Conservation (phyloP, 2,888 invertebrate species). For the Drosophila leonis region DNA sequence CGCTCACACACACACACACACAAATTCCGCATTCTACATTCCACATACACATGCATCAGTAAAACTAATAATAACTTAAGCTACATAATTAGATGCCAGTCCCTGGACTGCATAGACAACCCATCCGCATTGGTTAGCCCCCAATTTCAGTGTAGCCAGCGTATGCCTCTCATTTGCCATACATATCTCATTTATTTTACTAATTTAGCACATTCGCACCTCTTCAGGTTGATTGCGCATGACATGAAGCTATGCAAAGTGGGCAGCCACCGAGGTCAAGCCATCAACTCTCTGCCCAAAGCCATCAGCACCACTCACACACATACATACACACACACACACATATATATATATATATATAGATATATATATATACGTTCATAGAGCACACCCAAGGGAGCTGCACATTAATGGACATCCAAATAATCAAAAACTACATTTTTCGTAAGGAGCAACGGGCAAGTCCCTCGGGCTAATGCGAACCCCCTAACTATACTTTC, state of each 20-base stretch:
- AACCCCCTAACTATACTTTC: neutral
- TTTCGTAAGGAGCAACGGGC: constrained; percentile 49
- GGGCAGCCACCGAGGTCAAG: constrained; percentile 48
- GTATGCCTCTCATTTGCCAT: constrained; percentile 40
- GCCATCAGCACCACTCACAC: constrained; percentile 28
- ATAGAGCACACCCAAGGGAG: constrained; percentile 60
- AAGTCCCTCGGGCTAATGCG: constrained; percentile 48
- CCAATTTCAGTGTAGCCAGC: neutral
- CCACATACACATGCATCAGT: constrained; percentile 32
- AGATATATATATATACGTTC: constrained; percentile 9
- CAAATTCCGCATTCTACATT: constrained; percentile 4
- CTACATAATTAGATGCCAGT: constrained; percentile 69
- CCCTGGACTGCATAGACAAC: constrained; percentile 42
- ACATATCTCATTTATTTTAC: constrained; percentile 77
- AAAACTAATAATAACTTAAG: constrained; percentile 77
- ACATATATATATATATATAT: constrained; percentile 3
- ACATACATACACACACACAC: constrained; percentile 3
- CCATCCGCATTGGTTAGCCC: constrained; percentile 11
- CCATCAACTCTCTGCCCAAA: constrained; percentile 22
- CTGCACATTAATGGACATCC: constrained; percentile 77
- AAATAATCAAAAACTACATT: constrained; percentile 79
- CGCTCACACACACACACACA: constrained; percentile 11
- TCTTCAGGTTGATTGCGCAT: constrained; percentile 65
- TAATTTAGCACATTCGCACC: constrained; percentile 75
- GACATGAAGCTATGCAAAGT: constrained; percentile 52